Conservation (phyloP, 2,113 vertebrate genomes). For the Dipodomys spectabilis region DNA sequence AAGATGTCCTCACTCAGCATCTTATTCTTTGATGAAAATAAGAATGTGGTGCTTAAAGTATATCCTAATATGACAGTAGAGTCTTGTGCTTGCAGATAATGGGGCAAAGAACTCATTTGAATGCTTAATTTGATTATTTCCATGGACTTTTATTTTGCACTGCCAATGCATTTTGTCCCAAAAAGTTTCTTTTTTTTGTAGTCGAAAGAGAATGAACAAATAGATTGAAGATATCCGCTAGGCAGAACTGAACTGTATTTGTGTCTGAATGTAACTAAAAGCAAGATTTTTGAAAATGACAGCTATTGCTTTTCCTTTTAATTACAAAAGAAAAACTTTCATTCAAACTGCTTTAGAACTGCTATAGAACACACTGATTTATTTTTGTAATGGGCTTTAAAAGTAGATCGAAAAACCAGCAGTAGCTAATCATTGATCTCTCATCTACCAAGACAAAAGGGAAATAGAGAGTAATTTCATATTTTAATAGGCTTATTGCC, state of each 20-base stretch:
- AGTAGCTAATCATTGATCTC: constrained; percentile 54
- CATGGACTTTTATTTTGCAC: constrained; percentile 81
- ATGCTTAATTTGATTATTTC: constrained; percentile 43
- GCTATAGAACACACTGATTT: constrained; percentile 63
- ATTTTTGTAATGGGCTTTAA: constrained; percentile 79
- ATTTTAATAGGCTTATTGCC: constrained; percentile 67
- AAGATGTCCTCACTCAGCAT: constrained; percentile 98
- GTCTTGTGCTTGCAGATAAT: constrained; percentile 96
- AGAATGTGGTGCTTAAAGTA: constrained; percentile 97
- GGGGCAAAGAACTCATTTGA: neutral
- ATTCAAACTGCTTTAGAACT: constrained; percentile 53
- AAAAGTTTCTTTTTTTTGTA: constrained; percentile 17
- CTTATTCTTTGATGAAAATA: constrained; percentile 97
- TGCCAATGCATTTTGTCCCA: constrained; percentile 80
- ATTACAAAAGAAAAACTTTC: neutral
- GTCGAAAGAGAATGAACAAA: constrained; percentile 39
- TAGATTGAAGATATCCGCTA: constrained; percentile 1
- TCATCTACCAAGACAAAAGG: neutral
- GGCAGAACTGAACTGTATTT: neutral
- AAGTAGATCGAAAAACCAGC: constrained; percentile 24
- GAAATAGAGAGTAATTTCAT: neutral
- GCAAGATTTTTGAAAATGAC: neutral
- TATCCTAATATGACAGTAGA: constrained; percentile 99
- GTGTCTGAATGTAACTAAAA: neutral
- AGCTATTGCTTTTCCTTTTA: constrained; percentile 32